Percentiles rank a stretch among this genome's conserved stretches.
Conservation (phyloP, 2,888 invertebrate species). For the Agonopterix alstromeriana region DNA sequence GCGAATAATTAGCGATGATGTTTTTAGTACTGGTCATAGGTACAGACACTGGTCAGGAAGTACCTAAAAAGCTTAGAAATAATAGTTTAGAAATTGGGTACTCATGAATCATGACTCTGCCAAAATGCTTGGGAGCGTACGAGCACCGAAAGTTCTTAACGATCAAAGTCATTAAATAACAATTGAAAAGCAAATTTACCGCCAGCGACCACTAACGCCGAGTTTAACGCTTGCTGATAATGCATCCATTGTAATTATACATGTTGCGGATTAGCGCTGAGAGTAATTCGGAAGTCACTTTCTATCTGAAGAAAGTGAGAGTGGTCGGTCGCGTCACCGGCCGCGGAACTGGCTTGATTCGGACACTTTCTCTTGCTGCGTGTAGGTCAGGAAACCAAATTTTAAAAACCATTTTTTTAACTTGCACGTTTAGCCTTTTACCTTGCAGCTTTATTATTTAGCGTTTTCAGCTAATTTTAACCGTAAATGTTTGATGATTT, state of each 20-base stretch:
- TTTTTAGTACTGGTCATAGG: too few species aligned
- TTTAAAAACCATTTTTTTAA: too few species aligned
- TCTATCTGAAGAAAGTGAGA: constrained; percentile 29
- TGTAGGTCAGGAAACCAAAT: constrained; percentile 4
- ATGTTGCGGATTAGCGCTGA: constrained; percentile 5
- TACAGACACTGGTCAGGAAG: too few species aligned
- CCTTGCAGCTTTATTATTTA: too few species aligned
- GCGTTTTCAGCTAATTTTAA: too few species aligned
- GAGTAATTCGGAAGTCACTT: constrained; percentile 23
- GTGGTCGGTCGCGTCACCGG: constrained; percentile 11
- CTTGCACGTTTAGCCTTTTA: too few species aligned
- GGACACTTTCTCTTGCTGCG: constrained; percentile 4
- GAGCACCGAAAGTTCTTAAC: constrained; percentile 1
- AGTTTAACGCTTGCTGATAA: constrained; percentile 1
- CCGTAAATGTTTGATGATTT: too few species aligned
- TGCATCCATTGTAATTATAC: constrained; percentile 7
- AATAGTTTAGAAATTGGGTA: too few species aligned
- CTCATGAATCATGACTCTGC: background rate
- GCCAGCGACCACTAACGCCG: background rate
- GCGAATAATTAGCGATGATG: too few species aligned
- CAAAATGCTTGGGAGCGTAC: background rate
- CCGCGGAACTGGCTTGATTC: background rate
- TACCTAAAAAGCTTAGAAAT: too few species aligned
- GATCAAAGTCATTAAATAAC: constrained; percentile 3
- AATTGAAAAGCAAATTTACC: background rate